Base-by-base conservation (phyloP, 2,888 invertebrate species). In the Philopedon plagiatum region DNA sequence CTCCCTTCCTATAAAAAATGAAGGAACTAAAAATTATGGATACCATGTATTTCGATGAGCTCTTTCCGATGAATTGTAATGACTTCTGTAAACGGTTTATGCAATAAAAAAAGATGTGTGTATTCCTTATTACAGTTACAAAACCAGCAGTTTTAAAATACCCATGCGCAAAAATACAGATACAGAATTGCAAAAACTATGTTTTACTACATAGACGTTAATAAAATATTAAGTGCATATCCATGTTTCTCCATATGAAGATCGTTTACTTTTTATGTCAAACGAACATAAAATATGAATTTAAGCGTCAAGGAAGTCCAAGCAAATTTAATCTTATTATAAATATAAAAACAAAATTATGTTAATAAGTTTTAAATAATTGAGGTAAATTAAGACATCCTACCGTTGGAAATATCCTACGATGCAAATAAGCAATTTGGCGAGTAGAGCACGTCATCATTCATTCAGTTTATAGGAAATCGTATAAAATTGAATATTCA, bases 221-320 rank as follows among this genome's bases (percentile, higher is more conserved):
- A 34, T 34, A 1, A 34, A 34, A 34, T n/a, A n/a, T 34, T 34
- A 58, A 58, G 39, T 58, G 58, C 34, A 58, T 37, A 58, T 58
- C 37, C 34, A 58, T 51, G 63, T 58, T 58, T 34, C 19, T 58
- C 2, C 11, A n/a, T 18, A 37, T 18, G 11, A 58, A 1, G 37
- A 11, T 37, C 39, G 18, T 58, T 13, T 39, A 58, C 11, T 32
- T 58, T 15, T 0, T n/a, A n/a, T 41, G 26, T n/a, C n/a, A n/a
- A 65, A 26, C 41, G 15, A 65, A 56, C 34, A 46, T 57, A 57
- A 66, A 58, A 57, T 66, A 66, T 65, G 11, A 66, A 32, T 57
- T 32, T 46, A 66, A n/a, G n/a, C 29, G 44, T 26, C 46, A 34
- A 46, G 46, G 57, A 46, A 66, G 58, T 46, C 58, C 21, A 46